These are phyloP conservation scores for Frankliniella intonsa DNA, from an alignment of 2,888 invertebrate genomes.

Conservation along the genomic window DNA sequence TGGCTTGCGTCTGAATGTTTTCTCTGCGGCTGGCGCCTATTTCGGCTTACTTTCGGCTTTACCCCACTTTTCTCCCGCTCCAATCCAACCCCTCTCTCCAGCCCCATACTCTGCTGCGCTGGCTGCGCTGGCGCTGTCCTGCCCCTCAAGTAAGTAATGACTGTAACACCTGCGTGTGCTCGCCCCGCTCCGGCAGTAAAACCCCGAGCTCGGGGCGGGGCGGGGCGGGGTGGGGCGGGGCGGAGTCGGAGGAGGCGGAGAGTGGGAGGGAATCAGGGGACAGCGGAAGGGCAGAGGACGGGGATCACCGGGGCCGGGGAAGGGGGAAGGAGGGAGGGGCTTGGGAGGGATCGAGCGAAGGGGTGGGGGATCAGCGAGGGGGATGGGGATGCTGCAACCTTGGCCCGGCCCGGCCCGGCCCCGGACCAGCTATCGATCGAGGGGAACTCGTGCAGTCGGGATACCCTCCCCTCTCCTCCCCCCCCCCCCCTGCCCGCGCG, in stretches of 20 bases:
- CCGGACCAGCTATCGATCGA: not conserved
- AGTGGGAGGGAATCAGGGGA: not conserved
- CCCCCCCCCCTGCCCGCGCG: not conserved
- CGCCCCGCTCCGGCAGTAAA: no score
- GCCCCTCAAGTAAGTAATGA: no score
- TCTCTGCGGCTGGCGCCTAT: no score
- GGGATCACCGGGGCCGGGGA: not conserved
- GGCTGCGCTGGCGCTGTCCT: no score
- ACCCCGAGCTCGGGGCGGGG: not conserved
- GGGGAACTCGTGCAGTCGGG: conserved; percentile 9
- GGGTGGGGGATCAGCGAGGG: not conserved
- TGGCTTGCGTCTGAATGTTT: no score
- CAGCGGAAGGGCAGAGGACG: not conserved
- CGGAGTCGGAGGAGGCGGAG: not conserved
- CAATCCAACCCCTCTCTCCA: no score
- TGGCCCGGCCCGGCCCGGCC: not conserved
- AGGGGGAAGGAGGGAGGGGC: not conserved
- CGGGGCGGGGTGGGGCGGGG: not conserved
- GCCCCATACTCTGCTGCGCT: no score
- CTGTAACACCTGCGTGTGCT: no score
- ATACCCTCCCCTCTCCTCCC: not conserved
- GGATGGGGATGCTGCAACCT: not conserved
- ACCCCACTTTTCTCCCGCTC: no score
- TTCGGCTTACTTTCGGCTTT: no score
- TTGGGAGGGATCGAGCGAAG: not conserved